These are phyloP conservation scores for Mormyrus lacerda DNA, from an alignment of 2,113 vertebrate genomes.

Conservation along the genomic window DNA sequence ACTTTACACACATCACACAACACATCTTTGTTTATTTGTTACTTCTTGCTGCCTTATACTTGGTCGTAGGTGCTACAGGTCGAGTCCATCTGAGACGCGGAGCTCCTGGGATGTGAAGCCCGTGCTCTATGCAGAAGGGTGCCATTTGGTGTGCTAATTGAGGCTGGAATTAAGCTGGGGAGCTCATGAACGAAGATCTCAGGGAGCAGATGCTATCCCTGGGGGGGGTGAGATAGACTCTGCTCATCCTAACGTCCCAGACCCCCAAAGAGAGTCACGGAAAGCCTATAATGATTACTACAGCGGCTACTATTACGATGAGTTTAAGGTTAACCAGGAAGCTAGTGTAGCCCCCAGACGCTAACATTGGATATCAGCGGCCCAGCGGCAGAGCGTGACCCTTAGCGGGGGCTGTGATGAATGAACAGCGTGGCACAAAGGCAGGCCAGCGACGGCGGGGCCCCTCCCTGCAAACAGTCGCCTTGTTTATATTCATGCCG, in stretches of 20 bases:
- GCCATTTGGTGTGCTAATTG: slow-evolving; percentile 37
- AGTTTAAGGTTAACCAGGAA: neutral
- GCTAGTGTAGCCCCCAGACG: neutral
- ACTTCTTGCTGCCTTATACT: neutral
- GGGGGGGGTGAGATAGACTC: neutral
- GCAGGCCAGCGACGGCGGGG: slow-evolving; percentile 5
- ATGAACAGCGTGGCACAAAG: slow-evolving; percentile 38
- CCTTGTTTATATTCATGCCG: slow-evolving; percentile 44
- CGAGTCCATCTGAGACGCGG: neutral
- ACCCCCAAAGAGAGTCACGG: neutral
- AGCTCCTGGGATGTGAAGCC: slow-evolving; percentile 13
- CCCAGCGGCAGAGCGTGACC: neutral
- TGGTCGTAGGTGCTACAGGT: neutral
- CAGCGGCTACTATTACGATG: neutral
- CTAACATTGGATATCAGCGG: neutral
- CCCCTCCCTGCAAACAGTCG: slow-evolving; percentile 34
- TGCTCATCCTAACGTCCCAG: neutral
- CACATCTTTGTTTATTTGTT: slow-evolving; percentile 10
- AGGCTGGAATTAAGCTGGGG: slow-evolving; percentile 14
- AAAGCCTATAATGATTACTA: neutral
- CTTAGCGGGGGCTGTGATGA: slow-evolving; percentile 20
- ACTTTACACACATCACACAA: too few relatives aligned
- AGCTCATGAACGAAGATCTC: slow-evolving; percentile 5
- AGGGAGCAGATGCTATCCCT: slow-evolving; percentile 26
- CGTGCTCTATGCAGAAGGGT: slow-evolving; percentile 3